Conservation (phyloP, 2,888 invertebrate genomes). For the Steinernema hermaphroditum region DNA sequence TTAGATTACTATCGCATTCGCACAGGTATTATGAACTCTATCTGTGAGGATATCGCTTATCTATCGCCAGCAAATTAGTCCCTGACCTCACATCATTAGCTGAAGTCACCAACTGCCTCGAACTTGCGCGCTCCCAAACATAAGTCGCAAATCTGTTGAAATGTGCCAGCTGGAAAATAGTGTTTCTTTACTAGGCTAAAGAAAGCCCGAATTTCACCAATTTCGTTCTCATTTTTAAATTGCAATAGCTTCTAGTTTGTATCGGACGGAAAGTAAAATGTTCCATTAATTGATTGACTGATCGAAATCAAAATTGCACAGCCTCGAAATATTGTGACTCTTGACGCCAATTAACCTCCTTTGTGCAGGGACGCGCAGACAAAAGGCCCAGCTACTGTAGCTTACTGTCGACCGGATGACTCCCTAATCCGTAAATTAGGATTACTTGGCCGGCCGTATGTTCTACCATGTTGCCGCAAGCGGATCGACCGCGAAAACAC, state of each 20-base stretch:
- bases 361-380: not conserved
- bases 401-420: not conserved
- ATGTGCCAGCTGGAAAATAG: too few species aligned
- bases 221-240: too few species aligned
- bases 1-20: conserved; percentile 5
- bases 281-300: too few species aligned
- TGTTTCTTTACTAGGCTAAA: too few species aligned
- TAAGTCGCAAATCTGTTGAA: too few species aligned
- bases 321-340: too few species aligned
- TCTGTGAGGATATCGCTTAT: conserved; percentile 19
- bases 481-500: conserved; percentile 3
- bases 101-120: not conserved
- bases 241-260: too few species aligned
- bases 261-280: too few species aligned
- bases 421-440: conserved; percentile 30
- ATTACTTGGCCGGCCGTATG: conserved; percentile 13
- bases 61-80: conserved; percentile 25
- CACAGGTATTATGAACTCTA: conserved; percentile 31
- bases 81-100: conserved; percentile 19
- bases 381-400: conserved; percentile 17
- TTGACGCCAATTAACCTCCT: not conserved
- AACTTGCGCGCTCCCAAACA: not conserved
- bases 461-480: conserved; percentile 24
- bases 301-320: too few species aligned
- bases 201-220: too few species aligned